Conservation (phyloP, 2,113 vertebrate species). For the Lepus americanus region DNA sequence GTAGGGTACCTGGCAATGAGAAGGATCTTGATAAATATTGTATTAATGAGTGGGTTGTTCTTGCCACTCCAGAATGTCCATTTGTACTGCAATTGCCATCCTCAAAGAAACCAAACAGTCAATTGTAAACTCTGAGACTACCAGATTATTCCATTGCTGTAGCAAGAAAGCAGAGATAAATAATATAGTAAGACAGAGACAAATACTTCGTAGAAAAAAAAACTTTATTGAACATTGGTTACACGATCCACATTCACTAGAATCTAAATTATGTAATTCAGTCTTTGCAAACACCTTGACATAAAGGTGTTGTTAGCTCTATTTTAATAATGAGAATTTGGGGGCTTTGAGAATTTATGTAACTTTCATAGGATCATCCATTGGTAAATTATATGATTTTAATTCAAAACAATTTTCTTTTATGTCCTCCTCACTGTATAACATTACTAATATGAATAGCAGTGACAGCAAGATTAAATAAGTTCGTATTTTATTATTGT, state of each 20-base stretch:
- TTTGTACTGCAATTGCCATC: neutral
- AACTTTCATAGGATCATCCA: neutral
- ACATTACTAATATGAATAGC: conserved; percentile 7
- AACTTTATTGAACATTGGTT: neutral
- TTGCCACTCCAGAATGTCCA: neutral
- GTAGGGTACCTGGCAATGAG: neutral
- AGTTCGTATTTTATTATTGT: conserved; percentile 1
- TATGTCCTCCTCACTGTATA: neutral
- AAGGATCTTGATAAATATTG: neutral
- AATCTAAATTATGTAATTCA: neutral
- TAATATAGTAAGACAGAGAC: neutral
- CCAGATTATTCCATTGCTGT: neutral
- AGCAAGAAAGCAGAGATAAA: neutral
- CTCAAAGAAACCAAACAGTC: neutral
- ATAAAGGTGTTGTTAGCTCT: neutral
- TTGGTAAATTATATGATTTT: neutral
- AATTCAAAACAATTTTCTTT: conserved; percentile 15
- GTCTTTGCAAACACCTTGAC: neutral
- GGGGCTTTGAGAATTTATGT: neutral
- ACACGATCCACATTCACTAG: neutral
- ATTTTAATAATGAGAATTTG: neutral
- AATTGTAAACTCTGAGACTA: neutral
- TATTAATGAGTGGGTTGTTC: neutral
- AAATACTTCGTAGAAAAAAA: neutral
- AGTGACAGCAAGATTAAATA: conserved; percentile 2